Evolutionary conservation across 2,113 vertebrate species (phyloP).

Genomic region (Copsychus sechellarum): DNA sequence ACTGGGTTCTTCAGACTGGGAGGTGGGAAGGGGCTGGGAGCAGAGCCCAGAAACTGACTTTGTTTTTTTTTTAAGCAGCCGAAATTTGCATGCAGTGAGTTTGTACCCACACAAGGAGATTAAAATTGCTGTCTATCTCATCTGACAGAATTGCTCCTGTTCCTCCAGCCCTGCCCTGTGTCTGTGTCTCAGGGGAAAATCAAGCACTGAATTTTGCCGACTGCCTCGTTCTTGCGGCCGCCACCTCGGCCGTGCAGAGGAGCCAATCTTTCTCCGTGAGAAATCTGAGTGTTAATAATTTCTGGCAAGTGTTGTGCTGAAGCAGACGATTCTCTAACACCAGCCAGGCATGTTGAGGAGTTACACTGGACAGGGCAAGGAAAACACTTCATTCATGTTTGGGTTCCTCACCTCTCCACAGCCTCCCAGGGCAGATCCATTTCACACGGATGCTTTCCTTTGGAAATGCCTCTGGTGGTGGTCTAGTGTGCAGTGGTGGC

Average conservation of each 20-base stretch:
- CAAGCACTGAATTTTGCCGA: neutral
- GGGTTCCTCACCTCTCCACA: neutral
- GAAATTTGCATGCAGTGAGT: neutral
- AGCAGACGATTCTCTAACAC: neutral
- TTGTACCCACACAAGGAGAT: neutral
- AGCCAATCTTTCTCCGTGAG: neutral
- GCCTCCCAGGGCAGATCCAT: neutral
- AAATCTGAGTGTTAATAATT: slow-evolving; percentile 42
- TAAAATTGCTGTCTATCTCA: neutral
- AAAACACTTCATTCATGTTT: neutral
- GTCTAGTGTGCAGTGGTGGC: rapidly evolving
- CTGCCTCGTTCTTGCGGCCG: neutral
- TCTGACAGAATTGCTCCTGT: neutral
- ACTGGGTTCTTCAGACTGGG: neutral
- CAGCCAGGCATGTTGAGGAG: neutral
- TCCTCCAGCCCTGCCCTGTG: neutral
- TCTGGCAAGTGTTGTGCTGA: slow-evolving; percentile 53
- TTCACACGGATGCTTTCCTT: neutral
- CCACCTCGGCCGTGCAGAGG: neutral
- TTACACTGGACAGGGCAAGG: neutral
- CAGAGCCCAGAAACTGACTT: neutral
- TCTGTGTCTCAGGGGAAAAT: neutral
- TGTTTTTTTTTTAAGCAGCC: neutral
- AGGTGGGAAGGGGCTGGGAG: neutral
- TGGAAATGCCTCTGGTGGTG: neutral